phyloP scores from a whole-genome alignment of 2,888 invertebrate genomes.

The Elysia crispata region DNA sequence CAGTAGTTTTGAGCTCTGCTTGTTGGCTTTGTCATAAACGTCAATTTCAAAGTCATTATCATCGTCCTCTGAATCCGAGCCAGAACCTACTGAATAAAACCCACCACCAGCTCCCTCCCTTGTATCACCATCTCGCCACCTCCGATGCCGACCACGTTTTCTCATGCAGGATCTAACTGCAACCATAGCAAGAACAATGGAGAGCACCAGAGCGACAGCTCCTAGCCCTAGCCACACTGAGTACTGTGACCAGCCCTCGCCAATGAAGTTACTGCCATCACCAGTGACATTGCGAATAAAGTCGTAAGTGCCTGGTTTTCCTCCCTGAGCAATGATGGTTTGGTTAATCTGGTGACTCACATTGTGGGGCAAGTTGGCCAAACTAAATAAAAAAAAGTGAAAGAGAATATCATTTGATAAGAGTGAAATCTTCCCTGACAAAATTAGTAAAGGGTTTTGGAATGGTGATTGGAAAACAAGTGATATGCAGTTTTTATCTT shows the following conservation, averaged over 20 bases:
- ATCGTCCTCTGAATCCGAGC: conserved; percentile 48
- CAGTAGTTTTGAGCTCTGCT: conserved; percentile 46
- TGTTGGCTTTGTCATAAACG: conserved; percentile 48
- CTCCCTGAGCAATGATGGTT: conserved; percentile 49
- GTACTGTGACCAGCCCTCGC: conserved; percentile 47
- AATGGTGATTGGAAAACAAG: too few species aligned
- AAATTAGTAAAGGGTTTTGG: too few species aligned
- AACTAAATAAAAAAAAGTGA: conserved; percentile 23
- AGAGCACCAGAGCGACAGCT: conserved; percentile 31
- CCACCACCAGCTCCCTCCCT: conserved; percentile 40
- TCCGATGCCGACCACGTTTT: conserved; percentile 34
- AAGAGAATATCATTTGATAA: too few species aligned
- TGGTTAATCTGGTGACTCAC: conserved; percentile 51
- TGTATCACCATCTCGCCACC: conserved; percentile 51
- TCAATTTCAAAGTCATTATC: conserved; percentile 54
- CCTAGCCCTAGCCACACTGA: conserved; percentile 49
- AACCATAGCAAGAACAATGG: conserved; percentile 42
- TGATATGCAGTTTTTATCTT: too few species aligned
- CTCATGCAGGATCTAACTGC: conserved; percentile 41
- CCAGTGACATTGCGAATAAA: conserved; percentile 41
- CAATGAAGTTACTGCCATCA: neutral
- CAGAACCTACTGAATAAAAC: conserved; percentile 47
- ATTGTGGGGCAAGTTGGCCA: conserved; percentile 49
- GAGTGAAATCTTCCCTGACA: too few species aligned
- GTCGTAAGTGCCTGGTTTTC: conserved; percentile 50